These are phyloP conservation scores for Syngnathoides biaculeatus DNA, from an alignment of 2,113 vertebrate genomes.

Conservation along the genomic window DNA sequence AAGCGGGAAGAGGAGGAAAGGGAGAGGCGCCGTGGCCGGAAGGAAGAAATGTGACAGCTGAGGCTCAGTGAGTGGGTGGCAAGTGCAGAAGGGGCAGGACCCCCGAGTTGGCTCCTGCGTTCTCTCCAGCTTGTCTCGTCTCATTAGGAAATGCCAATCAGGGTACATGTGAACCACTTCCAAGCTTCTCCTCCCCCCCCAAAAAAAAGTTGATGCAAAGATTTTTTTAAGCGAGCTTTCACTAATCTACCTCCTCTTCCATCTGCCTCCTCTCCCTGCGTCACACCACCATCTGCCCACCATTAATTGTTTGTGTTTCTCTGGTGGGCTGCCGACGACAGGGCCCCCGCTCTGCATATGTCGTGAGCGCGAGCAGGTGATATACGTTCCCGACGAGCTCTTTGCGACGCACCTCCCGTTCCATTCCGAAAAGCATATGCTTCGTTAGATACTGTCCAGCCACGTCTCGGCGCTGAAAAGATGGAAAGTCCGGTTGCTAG, in stretches of 20 bases:
- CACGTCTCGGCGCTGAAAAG: conserved; percentile 41
- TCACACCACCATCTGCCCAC: conserved; percentile 65
- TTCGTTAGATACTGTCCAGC: conserved; percentile 57
- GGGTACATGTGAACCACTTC: conserved; percentile 55
- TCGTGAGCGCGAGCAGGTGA: conserved; percentile 64
- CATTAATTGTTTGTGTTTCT: conserved; percentile 67
- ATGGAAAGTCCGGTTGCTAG: conserved; percentile 70
- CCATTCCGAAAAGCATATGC: conserved; percentile 56
- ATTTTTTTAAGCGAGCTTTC: conserved; percentile 36
- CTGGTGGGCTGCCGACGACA: conserved; percentile 51
- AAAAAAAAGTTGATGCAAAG: conserved; percentile 40
- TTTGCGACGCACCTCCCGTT: conserved; percentile 41
- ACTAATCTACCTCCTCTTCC: conserved; percentile 52
- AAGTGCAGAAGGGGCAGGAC: conserved; percentile 68
- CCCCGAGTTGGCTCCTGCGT: conserved; percentile 60
- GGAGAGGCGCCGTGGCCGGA: conserved; percentile 35
- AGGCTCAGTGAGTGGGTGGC: conserved; percentile 64
- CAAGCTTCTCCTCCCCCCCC: conserved; percentile 30
- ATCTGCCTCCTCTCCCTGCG: conserved; percentile 41
- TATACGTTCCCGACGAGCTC: conserved; percentile 41
- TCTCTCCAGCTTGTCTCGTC: conserved; percentile 65
- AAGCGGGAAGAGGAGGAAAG: not conserved
- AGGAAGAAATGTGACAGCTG: conserved; percentile 65
- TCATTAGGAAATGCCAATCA: conserved; percentile 72
- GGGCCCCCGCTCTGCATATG: conserved; percentile 52